Conservation (phyloP, 1,140 invertebrate species). For the Drosophila saltans region DNA sequence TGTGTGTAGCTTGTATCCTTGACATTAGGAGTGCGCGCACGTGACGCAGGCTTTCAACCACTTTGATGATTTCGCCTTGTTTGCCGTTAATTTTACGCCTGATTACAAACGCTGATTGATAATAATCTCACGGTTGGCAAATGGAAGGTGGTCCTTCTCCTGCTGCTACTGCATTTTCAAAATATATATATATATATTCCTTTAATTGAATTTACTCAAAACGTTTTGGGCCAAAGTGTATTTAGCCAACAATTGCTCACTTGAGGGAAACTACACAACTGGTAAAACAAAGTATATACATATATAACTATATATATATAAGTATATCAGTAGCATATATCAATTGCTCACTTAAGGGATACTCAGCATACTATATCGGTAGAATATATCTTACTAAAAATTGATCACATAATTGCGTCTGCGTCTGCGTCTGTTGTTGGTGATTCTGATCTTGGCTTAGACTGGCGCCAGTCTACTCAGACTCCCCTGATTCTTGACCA, state of each 20-base stretch:
- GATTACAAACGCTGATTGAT: constrained; percentile 69
- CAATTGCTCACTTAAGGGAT: constrained; percentile 7
- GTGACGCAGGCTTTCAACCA: constrained; percentile 69
- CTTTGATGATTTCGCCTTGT: constrained; percentile 63
- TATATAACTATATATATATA: constrained; percentile 19
- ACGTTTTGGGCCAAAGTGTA: constrained; percentile 51
- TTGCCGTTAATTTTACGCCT: constrained; percentile 75
- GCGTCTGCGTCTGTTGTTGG: constrained; percentile 25
- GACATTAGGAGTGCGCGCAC: constrained; percentile 66
- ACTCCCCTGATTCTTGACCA: constrained; percentile 19
- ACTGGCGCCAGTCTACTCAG: constrained; percentile 70
- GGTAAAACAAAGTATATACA: constrained; percentile 40
- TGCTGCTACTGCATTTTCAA: constrained; percentile 13
- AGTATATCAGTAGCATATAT: constrained; percentile 38
- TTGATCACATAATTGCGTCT: constrained; percentile 65
- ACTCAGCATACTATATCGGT: constrained; percentile 7
- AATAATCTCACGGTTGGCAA: constrained; percentile 67
- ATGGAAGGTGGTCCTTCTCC: constrained; percentile 16
- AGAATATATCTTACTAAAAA: constrained; percentile 38
- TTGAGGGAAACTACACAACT: constrained; percentile 25
- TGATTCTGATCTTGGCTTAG: constrained; percentile 52
- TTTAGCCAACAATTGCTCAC: constrained; percentile 59
- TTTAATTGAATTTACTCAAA: constrained; percentile 30
- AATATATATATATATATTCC: no score
- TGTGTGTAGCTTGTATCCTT: constrained; percentile 47